These are phyloP conservation scores for Pseudonaja textilis DNA, from an alignment of 2,113 vertebrate species.

Conservation along the genomic window DNA sequence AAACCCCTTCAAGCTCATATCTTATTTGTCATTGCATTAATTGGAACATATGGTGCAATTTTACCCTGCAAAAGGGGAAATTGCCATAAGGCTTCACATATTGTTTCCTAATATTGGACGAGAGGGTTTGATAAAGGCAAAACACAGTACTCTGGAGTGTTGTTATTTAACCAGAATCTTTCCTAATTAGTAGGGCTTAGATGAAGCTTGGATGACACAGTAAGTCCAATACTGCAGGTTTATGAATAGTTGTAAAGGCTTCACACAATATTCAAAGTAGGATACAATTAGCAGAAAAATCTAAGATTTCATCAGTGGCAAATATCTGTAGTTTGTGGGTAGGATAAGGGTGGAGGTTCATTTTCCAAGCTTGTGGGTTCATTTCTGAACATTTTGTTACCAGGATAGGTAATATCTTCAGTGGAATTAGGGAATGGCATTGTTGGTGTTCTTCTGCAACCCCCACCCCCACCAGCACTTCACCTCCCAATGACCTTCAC, in stretches of 20 bases:
- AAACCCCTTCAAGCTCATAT: not conserved
- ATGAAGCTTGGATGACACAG: not conserved
- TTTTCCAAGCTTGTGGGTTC: no score
- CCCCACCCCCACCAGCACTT: no score
- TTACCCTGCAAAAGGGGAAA: not conserved
- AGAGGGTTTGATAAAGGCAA: not conserved
- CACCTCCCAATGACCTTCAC: no score
- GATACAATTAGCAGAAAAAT: not conserved
- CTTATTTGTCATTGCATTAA: not conserved
- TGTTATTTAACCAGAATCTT: not conserved
- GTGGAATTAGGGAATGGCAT: no score
- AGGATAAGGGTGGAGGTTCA: not conserved
- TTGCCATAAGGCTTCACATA: not conserved
- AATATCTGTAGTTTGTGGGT: not conserved
- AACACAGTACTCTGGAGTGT: not conserved
- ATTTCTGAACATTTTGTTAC: no score
- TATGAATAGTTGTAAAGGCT: not conserved
- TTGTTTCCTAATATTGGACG: not conserved
- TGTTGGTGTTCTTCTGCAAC: no score
- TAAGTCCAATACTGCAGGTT: not conserved
- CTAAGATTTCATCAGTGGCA: not conserved
- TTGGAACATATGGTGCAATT: not conserved
- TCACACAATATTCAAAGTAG: not conserved
- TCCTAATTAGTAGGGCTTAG: not conserved
- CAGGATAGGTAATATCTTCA: no score